Percentiles rank a stretch among this genome's conserved stretches.
Evolutionary conservation across 2,888 invertebrate species (phyloP).

Genomic region (Nomada lathburiana): DNA sequence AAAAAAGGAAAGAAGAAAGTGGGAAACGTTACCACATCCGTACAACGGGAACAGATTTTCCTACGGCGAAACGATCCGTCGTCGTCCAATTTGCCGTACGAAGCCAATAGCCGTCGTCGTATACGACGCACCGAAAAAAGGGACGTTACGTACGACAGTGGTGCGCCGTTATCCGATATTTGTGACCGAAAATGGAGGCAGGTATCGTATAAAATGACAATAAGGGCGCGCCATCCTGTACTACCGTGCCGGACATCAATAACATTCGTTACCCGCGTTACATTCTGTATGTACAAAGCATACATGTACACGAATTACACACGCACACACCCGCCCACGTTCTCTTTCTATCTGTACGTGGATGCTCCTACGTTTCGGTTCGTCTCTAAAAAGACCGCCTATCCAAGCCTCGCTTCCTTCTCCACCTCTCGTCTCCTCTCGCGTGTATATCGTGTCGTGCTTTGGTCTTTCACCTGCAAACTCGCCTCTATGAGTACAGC

Average conservation of each 20-base stretch:
- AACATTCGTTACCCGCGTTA: conserved; percentile 80
- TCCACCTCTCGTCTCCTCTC: no score
- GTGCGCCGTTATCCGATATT: conserved; percentile 77
- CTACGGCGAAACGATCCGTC: conserved; percentile 56
- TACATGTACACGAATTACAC: conserved; percentile 48
- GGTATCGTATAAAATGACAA: conserved; percentile 80
- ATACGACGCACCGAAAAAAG: conserved; percentile 63
- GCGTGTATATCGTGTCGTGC: conserved; percentile 1
- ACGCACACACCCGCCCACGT: neutral
- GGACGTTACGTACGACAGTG: conserved; percentile 58
- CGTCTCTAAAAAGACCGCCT: neutral
- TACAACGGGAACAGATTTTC: conserved; percentile 46
- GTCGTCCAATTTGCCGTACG: conserved; percentile 70
- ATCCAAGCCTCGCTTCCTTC: neutral
- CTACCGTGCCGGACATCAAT: conserved; percentile 77
- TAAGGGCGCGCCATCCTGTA: conserved; percentile 76
- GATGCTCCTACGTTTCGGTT: neutral
- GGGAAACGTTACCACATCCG: conserved; percentile 18
- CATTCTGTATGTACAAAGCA: conserved; percentile 53
- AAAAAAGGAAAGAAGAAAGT: neutral
- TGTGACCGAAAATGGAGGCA: conserved; percentile 76
- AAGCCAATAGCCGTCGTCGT: conserved; percentile 71
- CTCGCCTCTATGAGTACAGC: neutral
- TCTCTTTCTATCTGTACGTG: neutral
- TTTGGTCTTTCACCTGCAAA: conserved; percentile 37